Base-by-base conservation (phyloP, 2,797 vertebrate genomes). In the Erethizon dorsatum region DNA sequence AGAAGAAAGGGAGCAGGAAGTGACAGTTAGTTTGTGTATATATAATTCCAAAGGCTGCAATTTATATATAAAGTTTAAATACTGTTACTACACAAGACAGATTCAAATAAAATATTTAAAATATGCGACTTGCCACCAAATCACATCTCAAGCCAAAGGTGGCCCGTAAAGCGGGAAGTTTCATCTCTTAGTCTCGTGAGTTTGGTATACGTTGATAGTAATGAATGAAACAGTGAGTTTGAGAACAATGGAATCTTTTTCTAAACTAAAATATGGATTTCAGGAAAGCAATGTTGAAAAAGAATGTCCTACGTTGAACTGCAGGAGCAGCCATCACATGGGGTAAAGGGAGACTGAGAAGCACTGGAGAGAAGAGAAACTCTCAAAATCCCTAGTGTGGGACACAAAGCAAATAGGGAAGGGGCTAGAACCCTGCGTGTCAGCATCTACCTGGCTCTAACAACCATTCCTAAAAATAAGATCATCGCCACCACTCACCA, bases 351-450 rank as follows among this genome's bases (percentile, higher is more conserved):
- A 83, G 12, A 24, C 28, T 37, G 15, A 63, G 47, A 83, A 31
- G 63, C 9, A 24, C 8, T 67, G 33, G 33, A 15, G 2, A 37
- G 0, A 6, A 45, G 12, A 79, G 22, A 33, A 20, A 45, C 6
- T 28, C 31, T 79, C 50, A 75, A 20, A 20, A 12, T 1, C 26
- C 0, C 24, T 28, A 5, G 2, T 4, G 4, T 31, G 24, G n/a
- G 14, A 94, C 26, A 13, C 88, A 61, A 50, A 22, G 1, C 4
- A 80, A 17, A 17, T 3, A n/a, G 14, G 14, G 7, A 8, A 54
- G 0, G 5, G 7, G 2, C 15, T 63, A 5, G 77, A 88, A 2
- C 0, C 4, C 4, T 87, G 1, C 0, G 31, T 33, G 4, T 12
- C 4, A 89, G n/a, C 17, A 69, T 7, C n/a, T 37, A 8, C n/a